Percentiles rank a stretch among this genome's conserved stretches.
Conservation (phyloP, 2,113 vertebrate species). For the Typhlomys cinereus region DNA sequence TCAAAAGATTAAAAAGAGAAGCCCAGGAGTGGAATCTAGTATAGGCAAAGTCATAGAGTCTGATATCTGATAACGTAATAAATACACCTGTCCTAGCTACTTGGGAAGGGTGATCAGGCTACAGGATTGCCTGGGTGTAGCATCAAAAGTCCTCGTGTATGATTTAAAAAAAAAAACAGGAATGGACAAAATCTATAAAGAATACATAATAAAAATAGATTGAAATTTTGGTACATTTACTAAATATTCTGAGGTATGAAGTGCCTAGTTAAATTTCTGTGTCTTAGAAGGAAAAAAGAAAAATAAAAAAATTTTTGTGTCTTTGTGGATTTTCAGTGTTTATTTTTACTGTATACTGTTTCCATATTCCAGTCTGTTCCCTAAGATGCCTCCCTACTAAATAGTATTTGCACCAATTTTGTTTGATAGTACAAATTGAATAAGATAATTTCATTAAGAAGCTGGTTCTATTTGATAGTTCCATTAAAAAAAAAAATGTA, state of each 20-base stretch:
- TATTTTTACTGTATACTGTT: slow-evolving; percentile 29
- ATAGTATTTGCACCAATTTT: slow-evolving; percentile 27
- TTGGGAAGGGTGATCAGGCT: not conserved
- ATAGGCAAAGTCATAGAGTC: not conserved
- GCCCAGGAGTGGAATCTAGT: too few species aligned
- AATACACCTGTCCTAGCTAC: too few species aligned
- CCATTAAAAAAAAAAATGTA: not conserved
- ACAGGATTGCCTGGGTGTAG: not conserved
- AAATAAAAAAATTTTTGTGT: too few species aligned
- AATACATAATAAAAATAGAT: slow-evolving; percentile 37
- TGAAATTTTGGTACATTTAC: slow-evolving; percentile 53
- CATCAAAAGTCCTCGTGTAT: not conserved
- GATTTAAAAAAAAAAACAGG: not conserved
- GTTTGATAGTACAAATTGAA: slow-evolving; percentile 43
- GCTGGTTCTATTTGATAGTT: slow-evolving; percentile 15
- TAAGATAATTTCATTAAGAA: slow-evolving; percentile 57
- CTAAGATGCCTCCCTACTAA: not conserved
- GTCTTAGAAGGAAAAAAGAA: too few species aligned
- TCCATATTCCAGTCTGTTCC: not conserved
- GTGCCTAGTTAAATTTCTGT: slow-evolving; percentile 58
- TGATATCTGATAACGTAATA: too few species aligned
- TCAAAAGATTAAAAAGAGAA: not conserved
- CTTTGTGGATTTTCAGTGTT: slow-evolving; percentile 63
- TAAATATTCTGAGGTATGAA: slow-evolving; percentile 35
- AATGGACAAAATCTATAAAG: slow-evolving; percentile 38